phyloP scores from a whole-genome alignment of 2,888 invertebrate species.

The Nipponacmea schrenckii region DNA sequence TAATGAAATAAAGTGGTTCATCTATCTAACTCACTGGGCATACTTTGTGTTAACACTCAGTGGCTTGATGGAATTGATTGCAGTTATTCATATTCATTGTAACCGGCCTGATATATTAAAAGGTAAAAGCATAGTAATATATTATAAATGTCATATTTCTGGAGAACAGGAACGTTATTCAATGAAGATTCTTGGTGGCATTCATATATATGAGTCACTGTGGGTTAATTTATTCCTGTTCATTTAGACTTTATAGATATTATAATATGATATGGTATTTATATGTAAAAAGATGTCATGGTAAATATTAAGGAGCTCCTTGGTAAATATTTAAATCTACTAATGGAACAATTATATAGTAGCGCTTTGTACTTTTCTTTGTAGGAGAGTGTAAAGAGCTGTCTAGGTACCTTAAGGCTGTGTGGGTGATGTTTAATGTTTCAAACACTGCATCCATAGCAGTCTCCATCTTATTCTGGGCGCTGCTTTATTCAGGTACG shows the following conservation, averaged over 20 bases:
- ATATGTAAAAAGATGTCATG: no score
- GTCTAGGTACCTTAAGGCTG: slow-evolving; percentile 45
- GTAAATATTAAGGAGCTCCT: no score
- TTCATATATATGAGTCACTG: no score
- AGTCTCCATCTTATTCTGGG: slow-evolving; percentile 44
- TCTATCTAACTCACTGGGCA: slow-evolving; percentile 30
- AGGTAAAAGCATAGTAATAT: neutral
- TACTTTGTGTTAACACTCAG: slow-evolving; percentile 22
- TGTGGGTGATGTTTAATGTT: slow-evolving; percentile 45
- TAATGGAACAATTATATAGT: no score
- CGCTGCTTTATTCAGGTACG: slow-evolving; percentile 37
- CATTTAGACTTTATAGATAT: no score
- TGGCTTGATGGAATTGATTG: slow-evolving; percentile 16
- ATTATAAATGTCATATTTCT: neutral
- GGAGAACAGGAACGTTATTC: neutral
- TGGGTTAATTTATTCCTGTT: no score
- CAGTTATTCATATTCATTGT: slow-evolving; percentile 9
- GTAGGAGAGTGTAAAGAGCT: slow-evolving; percentile 12
- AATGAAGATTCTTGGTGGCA: no score
- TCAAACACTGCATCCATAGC: slow-evolving; percentile 35
- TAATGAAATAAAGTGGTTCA: slow-evolving; percentile 23
- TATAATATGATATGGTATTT: no score
- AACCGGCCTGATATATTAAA: neutral
- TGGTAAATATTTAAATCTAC: no score
- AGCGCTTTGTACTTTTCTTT: neutral